Evolutionary conservation across 2,888 invertebrate species (phyloP), one percentile per base, ranked within the genome.

Genomic region (Ectemnius continuus): DNA sequence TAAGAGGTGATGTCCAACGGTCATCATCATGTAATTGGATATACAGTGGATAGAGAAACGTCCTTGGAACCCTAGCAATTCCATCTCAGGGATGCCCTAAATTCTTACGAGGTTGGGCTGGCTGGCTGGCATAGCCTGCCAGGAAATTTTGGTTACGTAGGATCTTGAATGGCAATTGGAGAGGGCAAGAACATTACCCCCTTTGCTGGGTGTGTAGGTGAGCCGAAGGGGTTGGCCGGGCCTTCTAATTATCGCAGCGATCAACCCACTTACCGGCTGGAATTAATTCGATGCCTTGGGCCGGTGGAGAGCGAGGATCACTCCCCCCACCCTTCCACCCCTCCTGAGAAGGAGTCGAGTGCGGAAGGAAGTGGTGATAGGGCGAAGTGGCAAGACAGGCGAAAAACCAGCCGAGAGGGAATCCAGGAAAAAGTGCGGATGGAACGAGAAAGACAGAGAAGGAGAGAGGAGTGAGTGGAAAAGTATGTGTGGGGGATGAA

Each of bases 281-380:
- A n/a, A 60, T 60, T 60, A 60, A 60, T 28, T 60, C 60, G 28
- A 60, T 26, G 60, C 23, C 28, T 23, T 60, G 11, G 60, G 26
- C 28, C 20, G 36, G 60, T 11, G 14, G 60, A 23, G 60, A 13
- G 60, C 52, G 52, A 52, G 16, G 52, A 52, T 52, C 52, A 11
- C 23, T 23, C 20, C 4, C 36, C 36, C 36, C n/a, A n/a, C n/a
- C n/a, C n/a, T n/a, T n/a, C 36, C 36, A 1, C 4, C 36, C 1
- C 36, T 8, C 6, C 16, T 23, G 16, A 52, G 52, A 52, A 13
- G 5, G n/a, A 16, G n/a, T 52, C 52, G 52, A 52, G 52, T 16
- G 52, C 52, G 52, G 52, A 52, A 52, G 16, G 52, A 52, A 52
- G 16, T 16, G 52, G 52, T 14, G 16, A 52, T 16, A 52, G 52